Conservation (phyloP, 2,113 vertebrate genomes). For the Barnardius zonarius region DNA sequence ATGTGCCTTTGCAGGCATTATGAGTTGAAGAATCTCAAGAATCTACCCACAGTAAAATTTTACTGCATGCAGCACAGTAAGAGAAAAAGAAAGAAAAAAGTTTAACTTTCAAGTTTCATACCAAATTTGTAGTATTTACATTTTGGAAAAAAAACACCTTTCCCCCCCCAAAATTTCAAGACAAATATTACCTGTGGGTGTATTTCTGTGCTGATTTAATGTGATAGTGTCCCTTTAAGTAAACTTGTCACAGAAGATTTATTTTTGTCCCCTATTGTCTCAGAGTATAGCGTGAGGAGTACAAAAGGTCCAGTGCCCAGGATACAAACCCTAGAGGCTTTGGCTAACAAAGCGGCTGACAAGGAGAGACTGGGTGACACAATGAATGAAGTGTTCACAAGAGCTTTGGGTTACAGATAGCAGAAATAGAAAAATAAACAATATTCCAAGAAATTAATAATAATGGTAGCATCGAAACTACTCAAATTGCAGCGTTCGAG, state of each 20-base stretch:
- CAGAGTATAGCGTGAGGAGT: not conserved
- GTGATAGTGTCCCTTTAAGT: slow-evolving; percentile 21
- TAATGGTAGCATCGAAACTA: not conserved
- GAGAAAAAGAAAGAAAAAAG: not conserved
- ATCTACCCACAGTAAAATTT: not conserved
- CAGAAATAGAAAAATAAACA: not conserved
- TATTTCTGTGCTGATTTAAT: not conserved
- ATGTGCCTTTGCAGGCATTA: not conserved
- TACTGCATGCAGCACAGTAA: not conserved
- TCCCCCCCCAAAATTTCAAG: not conserved
- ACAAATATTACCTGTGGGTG: not conserved
- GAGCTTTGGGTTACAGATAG: not conserved
- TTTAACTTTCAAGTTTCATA: not conserved
- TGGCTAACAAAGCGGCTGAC: slow-evolving; percentile 7
- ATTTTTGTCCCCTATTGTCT: not conserved
- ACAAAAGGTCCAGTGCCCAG: slow-evolving; percentile 27
- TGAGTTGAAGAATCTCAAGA: not conserved
- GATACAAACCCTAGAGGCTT: slow-evolving; percentile 21
- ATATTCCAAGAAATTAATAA: not conserved
- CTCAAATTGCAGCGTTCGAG: not conserved
- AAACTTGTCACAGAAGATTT: slow-evolving; percentile 43
- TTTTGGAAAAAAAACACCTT: not conserved
- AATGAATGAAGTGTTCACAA: not conserved
- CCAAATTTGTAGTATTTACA: not conserved
- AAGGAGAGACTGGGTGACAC: not conserved